Percentiles rank a stretch among this genome's conserved stretches.
Evolutionary conservation across 2,888 invertebrate genomes (phyloP).

Genomic region (Spisula solida): DNA sequence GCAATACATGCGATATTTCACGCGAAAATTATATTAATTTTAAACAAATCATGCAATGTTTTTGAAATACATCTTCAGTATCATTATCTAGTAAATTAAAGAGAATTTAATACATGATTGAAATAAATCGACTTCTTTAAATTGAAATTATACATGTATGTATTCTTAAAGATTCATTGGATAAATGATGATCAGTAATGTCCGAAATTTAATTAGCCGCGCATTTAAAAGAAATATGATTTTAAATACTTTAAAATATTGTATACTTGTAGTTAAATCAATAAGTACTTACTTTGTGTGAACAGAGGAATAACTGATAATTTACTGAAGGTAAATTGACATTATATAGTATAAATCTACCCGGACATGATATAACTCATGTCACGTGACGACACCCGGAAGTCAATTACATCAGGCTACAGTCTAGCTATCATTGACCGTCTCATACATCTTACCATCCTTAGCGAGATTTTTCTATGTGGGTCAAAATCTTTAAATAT

Average conservation of each 20-base stretch:
- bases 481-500: too few relatives aligned
- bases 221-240: not conserved
- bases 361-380: not conserved
- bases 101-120: too few relatives aligned
- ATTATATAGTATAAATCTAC: not conserved
- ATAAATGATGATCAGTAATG: not conserved
- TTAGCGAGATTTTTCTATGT: too few relatives aligned
- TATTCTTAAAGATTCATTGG: too few relatives aligned
- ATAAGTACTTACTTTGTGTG: conserved; percentile 8
- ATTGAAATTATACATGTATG: too few relatives aligned
- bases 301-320: not conserved
- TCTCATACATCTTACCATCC: not conserved
- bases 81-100: too few relatives aligned
- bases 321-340: not conserved
- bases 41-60: not conserved
- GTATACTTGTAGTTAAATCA: not conserved
- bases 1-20: too few relatives aligned
- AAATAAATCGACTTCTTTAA: too few relatives aligned
- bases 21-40: too few relatives aligned
- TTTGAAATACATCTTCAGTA: too few relatives aligned
- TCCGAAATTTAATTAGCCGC: not conserved
- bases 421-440: not conserved
- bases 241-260: not conserved
- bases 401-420: not conserved
- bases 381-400: not conserved